Evolutionary conservation across 2,888 invertebrate genomes (phyloP).

Genomic region (Leptarthrus brevirostris): DNA sequence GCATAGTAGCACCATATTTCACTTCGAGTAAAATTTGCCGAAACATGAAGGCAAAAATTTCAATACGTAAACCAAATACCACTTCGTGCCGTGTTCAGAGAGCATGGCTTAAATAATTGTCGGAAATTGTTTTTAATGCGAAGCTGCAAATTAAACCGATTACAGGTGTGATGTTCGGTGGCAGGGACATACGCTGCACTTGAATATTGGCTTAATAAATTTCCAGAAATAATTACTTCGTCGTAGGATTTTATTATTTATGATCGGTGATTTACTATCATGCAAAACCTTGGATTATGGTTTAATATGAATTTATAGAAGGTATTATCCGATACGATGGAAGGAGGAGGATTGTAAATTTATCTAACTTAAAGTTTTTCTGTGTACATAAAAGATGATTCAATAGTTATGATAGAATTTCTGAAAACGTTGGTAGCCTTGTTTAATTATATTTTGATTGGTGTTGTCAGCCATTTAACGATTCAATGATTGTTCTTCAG

Average conservation of each 20-base stretch:
- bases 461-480: too few relatives aligned
- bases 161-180: conserved; percentile 5
- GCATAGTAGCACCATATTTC: conserved; percentile 20
- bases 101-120: conserved; percentile 16
- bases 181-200: background rate
- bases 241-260: conserved; percentile 24
- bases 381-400: too few relatives aligned
- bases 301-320: conserved; percentile 15
- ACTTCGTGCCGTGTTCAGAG: background rate
- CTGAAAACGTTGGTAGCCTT: too few relatives aligned
- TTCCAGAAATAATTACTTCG: conserved; percentile 31
- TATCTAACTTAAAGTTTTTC: too few relatives aligned
- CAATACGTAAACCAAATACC: conserved; percentile 15
- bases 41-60: conserved; percentile 16
- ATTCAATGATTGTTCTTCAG: too few relatives aligned
- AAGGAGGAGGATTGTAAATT: too few relatives aligned
- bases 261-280: conserved; percentile 14
- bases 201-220: conserved; percentile 10
- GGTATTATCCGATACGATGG: too few relatives aligned
- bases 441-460: too few relatives aligned
- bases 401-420: too few relatives aligned
- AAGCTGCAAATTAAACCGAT: conserved; percentile 32
- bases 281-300: conserved; percentile 1
- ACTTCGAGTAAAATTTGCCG: background rate
- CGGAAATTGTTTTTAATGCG: conserved; percentile 31